phyloP scores from a whole-genome alignment of 2,113 vertebrate genomes.

The Cyanoliseus patagonus region DNA sequence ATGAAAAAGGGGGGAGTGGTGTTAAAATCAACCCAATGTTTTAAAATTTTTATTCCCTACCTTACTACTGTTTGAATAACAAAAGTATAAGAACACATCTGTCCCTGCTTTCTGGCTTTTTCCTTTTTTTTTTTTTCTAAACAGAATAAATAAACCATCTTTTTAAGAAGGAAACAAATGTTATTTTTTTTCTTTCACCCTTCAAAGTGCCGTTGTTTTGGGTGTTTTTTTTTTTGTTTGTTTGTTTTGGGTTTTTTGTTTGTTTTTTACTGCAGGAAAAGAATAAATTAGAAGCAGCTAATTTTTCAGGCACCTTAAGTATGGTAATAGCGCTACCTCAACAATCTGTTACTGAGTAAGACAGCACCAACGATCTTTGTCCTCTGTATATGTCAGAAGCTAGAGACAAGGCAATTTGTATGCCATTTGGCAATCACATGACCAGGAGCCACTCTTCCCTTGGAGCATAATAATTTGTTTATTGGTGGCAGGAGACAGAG shows the following conservation, averaged over 20 bases:
- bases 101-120: not conserved
- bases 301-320: not conserved
- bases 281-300: not conserved
- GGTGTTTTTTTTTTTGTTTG: fast-evolving
- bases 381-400: not conserved
- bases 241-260: not conserved
- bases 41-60: not conserved
- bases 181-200: not conserved
- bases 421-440: not conserved
- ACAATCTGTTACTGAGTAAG: not conserved
- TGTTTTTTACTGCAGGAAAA: not conserved
- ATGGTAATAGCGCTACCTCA: not conserved
- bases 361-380: not conserved
- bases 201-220: not conserved
- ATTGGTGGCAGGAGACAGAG: no score
- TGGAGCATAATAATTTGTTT: not conserved
- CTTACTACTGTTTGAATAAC: not conserved
- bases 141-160: not conserved
- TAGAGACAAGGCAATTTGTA: not conserved
- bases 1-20: fast-evolving
- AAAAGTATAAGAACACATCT: not conserved
- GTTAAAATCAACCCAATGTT: not conserved
- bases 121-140: not conserved
- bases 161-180: not conserved
- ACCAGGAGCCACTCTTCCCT: not conserved